Base-by-base conservation (phyloP, 2,888 invertebrate genomes). In the Eretmocerus hayati region DNA sequence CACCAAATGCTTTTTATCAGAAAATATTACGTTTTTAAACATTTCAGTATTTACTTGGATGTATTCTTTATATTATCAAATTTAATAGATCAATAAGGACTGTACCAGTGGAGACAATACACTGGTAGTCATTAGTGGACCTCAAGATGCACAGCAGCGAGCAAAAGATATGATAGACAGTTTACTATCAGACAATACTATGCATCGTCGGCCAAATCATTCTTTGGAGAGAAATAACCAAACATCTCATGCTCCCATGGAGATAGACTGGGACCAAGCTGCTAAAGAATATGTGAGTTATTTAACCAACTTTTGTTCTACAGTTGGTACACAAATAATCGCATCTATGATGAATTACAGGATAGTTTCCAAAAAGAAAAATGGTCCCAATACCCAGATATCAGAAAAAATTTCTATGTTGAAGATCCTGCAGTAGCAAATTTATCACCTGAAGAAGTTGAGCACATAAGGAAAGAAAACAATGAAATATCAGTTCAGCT, bases 401-500 rank as follows among this genome's bases (percentile, higher is more conserved):
- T 94, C 15, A 72, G 77, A 0, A 94, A 94, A 72, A 72, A 87
- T 56, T 92, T 94, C 64, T 95, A 95, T 62, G 70, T 77, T 43
- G 93, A 94, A 74, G 80, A 84, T 60, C 80, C 83, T 0, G 77
- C 74, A 38, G 81, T 94, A 1, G 73, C 81, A 3, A 75, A 76
- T 5, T 81, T 92, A 79, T 61, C 79, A 0, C 64, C 74, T 0
- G 75, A 77, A 8, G 78, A 87, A 58, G 86, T 86, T 0, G 74
- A 74, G 2, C 65, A 72, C 21, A 84, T 90, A 63, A 79, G 87
- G 40, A 58, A 66, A 42, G 73, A 74, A 5, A 85, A 84, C 56
- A 84, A 87, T 67, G 84, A 85, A 50, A 90, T 89, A 22, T 80
- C 81, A 45, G 90, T 90, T 0, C 77, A 78, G 30, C 75, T 81